phyloP scores from a whole-genome alignment of 2,797 vertebrate species.

The Mormyrus hasselquistii region DNA sequence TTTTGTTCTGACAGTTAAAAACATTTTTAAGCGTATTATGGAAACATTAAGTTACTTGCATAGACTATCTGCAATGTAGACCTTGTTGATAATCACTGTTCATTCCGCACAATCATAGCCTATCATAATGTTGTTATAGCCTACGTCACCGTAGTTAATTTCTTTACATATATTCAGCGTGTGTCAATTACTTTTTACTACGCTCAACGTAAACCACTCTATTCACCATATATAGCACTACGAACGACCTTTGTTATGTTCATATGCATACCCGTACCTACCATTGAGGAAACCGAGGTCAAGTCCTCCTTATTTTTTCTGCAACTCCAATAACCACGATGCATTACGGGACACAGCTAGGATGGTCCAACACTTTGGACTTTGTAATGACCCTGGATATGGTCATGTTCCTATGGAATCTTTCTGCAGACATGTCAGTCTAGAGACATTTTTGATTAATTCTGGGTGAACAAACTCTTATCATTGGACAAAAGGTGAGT shows the following conservation, averaged over 20 bases:
- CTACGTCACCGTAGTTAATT: not conserved
- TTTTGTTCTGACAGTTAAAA: not conserved
- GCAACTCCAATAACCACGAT: not conserved
- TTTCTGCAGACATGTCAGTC: not conserved
- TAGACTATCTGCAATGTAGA: not conserved
- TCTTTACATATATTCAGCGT: not conserved
- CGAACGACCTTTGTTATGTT: not conserved
- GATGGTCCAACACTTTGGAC: not conserved
- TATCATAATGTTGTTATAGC: not conserved
- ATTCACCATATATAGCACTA: not conserved
- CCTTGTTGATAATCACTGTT: not conserved
- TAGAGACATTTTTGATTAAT: not conserved
- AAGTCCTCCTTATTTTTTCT: not conserved
- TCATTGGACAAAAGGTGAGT: not conserved
- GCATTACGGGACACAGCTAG: not conserved
- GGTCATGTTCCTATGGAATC: not conserved
- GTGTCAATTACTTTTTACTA: not conserved
- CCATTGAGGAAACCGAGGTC: not conserved
- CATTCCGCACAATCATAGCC: not conserved
- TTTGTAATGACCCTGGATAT: not conserved
- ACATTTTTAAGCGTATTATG: not conserved
- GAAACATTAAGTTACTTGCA: not conserved
- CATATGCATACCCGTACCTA: not conserved
- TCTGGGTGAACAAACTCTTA: not conserved
- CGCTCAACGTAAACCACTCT: not conserved